Base-by-base conservation (phyloP, 2,888 invertebrate genomes). In the Mesopsocus fuscifrons region DNA sequence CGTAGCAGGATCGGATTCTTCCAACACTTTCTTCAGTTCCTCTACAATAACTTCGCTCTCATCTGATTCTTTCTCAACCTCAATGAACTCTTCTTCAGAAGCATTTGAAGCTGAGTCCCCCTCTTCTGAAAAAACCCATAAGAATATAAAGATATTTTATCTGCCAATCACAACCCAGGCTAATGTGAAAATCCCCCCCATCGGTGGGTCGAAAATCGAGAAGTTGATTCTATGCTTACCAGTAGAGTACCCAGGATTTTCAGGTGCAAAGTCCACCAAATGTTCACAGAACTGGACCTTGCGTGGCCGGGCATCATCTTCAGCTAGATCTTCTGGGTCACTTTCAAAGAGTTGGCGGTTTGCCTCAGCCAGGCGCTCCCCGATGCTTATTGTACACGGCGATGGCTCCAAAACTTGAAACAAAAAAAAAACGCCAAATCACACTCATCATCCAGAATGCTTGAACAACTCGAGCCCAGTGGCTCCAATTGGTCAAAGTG, bases 371-470 rank as follows among this genome's bases (percentile, higher is more conserved):
- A 38, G 15, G 9, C 38, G 17, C 20, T 38, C 38, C 3, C 18
- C 16, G 8, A 38, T 38, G 11, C 20, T 38, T 3, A 38, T 21
- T 5, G 16, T 5, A 20, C 21, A 20, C 4, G 20, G n/a, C 3
- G 38, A 38, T 4, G 38, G 38, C 20, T 38, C 38, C 20, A 38
- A 38, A 38, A 18, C 38, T 38, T 6, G 17, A 33, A 33, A 33
- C 6, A 33, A 6, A 33, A 30, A 30, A 30, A 11, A 30, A 30
- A n/a, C n/a, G n/a, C n/a, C n/a, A n/a, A n/a, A n/a, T n/a, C n/a
- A n/a, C n/a, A n/a, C n/a, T n/a, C n/a, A n/a, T n/a, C n/a, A n/a
- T n/a, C n/a, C n/a, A n/a, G n/a, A n/a, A n/a, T n/a, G n/a, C n/a
- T n/a, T n/a, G n/a, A n/a, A n/a, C n/a, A n/a, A n/a, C n/a, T n/a